Percentiles rank a stretch among this genome's conserved stretches.
Evolutionary conservation across 2,888 invertebrate genomes (phyloP).

Genomic region (Erebia aethiops): DNA sequence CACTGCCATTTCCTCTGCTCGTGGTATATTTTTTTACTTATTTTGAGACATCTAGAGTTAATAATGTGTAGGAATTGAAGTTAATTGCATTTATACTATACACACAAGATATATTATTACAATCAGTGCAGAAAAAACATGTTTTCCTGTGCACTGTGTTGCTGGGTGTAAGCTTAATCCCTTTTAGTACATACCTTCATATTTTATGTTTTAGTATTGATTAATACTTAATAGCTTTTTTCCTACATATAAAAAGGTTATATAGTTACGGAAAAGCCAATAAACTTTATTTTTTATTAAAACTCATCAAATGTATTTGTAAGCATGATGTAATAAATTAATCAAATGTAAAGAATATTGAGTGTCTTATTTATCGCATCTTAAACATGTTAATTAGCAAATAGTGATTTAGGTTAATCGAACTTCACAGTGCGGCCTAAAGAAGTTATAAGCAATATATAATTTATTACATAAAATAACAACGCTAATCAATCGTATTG

Average conservation of each 20-base stretch:
- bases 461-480: slow-evolving; percentile 60
- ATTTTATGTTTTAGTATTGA: no score
- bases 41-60: not conserved
- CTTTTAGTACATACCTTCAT: no score
- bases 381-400: slow-evolving; percentile 10
- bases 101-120: no score
- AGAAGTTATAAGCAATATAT: slow-evolving; percentile 48
- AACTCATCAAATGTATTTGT: not conserved
- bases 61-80: not conserved
- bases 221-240: no score
- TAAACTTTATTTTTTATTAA: not conserved
- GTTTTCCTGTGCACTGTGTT: no score
- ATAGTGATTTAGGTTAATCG: slow-evolving; percentile 54
- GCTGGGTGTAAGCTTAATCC: no score
- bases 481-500: slow-evolving; percentile 59
- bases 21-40: not conserved
- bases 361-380: slow-evolving; percentile 30
- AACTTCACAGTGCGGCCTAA: slow-evolving; percentile 59
- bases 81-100: no score
- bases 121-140: no score
- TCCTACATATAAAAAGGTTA: no score
- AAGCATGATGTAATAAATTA: not conserved
- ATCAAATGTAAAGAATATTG: not conserved
- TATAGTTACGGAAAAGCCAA: no score
- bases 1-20: not conserved